Conservation (phyloP, 2,888 invertebrate genomes). For the Tiliacea citrago region DNA sequence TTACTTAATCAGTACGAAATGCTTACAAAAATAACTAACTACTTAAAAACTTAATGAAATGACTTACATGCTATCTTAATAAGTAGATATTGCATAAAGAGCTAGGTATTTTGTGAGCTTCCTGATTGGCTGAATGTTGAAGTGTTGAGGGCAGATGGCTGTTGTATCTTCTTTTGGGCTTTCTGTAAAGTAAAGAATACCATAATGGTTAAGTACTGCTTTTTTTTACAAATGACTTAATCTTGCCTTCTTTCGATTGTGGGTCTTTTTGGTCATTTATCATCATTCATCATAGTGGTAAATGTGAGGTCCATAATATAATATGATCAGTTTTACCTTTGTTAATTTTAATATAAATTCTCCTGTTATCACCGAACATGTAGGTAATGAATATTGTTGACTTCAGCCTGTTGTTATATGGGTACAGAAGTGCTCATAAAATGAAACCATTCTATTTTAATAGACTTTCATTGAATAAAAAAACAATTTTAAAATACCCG, state of each 20-base stretch:
- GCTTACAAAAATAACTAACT: conserved; percentile 22
- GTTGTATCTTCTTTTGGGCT: conserved; percentile 76
- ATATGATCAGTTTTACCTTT: background rate
- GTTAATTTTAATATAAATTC: too few relatives aligned
- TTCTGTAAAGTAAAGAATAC: conserved; percentile 76
- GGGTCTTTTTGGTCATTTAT: background rate
- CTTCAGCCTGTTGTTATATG: too few relatives aligned
- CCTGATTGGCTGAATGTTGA: conserved; percentile 86
- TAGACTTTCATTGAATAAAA: too few relatives aligned
- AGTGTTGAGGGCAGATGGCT: conserved; percentile 72
- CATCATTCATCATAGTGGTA: too few relatives aligned
- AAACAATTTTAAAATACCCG: too few relatives aligned
- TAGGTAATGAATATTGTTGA: too few relatives aligned
- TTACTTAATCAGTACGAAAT: conserved; percentile 48
- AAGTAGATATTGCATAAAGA: conserved; percentile 20
- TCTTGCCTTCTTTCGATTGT: background rate
- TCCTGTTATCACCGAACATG: too few relatives aligned
- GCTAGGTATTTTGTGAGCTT: conserved; percentile 79
- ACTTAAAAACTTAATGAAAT: conserved; percentile 6
- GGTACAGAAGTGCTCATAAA: background rate
- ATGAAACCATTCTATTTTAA: background rate
- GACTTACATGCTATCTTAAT: conserved; percentile 50
- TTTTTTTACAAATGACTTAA: background rate
- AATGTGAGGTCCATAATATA: background rate
- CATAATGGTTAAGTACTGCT: background rate